A percentile compares a stretch with the other conserved stretches of the same genome.
Evolutionary conservation across 2,797 vertebrate species (phyloP).

Genomic region (Rhinatrema bivittatum): DNA sequence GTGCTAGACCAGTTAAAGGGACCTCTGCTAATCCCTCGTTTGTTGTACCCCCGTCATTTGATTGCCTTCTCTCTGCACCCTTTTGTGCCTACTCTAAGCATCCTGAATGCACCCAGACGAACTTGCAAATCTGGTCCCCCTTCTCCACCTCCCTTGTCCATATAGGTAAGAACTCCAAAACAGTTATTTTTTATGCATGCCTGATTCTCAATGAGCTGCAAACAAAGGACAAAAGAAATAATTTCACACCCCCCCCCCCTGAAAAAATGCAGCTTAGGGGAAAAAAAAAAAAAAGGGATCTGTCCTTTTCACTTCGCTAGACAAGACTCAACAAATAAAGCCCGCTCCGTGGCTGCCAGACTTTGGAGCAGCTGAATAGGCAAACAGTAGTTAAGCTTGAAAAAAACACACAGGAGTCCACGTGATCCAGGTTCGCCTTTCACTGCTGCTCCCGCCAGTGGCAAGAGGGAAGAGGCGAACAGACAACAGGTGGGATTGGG

Average conservation of each 20-base stretch:
- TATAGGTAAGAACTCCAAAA: slow-evolving; percentile 39
- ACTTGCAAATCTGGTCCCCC: slow-evolving; percentile 13
- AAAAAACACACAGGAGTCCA: slow-evolving; percentile 17
- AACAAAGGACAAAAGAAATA: slow-evolving; percentile 44
- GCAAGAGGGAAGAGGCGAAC: background rate
- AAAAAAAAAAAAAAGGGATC: slow-evolving; percentile 7
- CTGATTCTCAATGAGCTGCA: slow-evolving; percentile 43
- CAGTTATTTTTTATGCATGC: slow-evolving; percentile 47
- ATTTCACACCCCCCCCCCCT: slow-evolving; percentile 32
- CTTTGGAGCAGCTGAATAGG: slow-evolving; percentile 42
- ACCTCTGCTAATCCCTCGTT: background rate
- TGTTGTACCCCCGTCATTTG: background rate
- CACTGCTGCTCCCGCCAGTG: slow-evolving; percentile 13
- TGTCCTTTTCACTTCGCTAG: slow-evolving; percentile 44
- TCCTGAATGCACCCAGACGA: slow-evolving; percentile 17
- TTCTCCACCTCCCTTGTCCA: slow-evolving; percentile 16
- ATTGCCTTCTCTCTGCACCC: background rate
- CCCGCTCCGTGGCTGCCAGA: slow-evolving; percentile 34
- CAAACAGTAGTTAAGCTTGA: slow-evolving; percentile 32
- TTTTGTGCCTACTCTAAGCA: slow-evolving; percentile 9
- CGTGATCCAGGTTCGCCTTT: slow-evolving; percentile 10
- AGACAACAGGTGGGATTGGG: slow-evolving; percentile 24
- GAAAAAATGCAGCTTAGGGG: slow-evolving; percentile 36
- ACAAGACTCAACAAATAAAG: slow-evolving; percentile 55
- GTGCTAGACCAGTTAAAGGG: background rate